Base-by-base conservation (phyloP, 2,888 invertebrate genomes). In the Lacanobia wlatinum region DNA sequence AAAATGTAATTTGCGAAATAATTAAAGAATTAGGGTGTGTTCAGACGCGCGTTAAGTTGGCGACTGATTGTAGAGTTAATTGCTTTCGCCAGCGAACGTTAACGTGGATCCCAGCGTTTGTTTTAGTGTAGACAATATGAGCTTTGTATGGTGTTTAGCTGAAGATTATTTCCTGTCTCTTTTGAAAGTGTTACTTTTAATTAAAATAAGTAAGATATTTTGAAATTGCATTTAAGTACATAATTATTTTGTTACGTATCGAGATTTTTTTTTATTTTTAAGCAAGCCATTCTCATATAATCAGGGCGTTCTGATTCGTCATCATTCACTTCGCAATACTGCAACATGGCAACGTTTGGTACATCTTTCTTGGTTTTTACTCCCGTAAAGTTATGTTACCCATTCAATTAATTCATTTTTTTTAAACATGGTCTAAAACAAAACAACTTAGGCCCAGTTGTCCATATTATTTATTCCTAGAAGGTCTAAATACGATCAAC, bases 11-110 rank as follows among this genome's bases (percentile, higher is more conserved):
- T 85, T 80, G 40, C 68, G n/a, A 68, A 72, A 73, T 84, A 75
- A 81, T 86, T 81, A 78, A 83, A 79, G 76, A 74, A 77, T 84
- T 77, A 84, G 79, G 73, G 56, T 70, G 71, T 69, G 83, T 78
- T 75, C 81, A 86, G 62, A 84, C 70, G 67, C 68, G 79, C 80
- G 80, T 83, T 38, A 76, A 80, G 75, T 78, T 81, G 73, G 77
- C 80, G 69, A 74, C 76, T 76, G 79, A 79, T 80, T 84, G 77
- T 70, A 50, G 62, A 69, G 59, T 74, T 80, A 83, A 86, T 82
- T 84, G 81, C 63, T 80, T 84, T 67, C 56, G 62, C 63, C 66
- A 75, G 66, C 70, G 70, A 76, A 75, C 73, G 68, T 76, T 75
- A 69, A 76, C 66, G 46, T 71, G 70, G 59, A 59, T 66, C 63